phyloP scores from a whole-genome alignment of 2,888 invertebrate genomes.

The Tachina lurida region DNA sequence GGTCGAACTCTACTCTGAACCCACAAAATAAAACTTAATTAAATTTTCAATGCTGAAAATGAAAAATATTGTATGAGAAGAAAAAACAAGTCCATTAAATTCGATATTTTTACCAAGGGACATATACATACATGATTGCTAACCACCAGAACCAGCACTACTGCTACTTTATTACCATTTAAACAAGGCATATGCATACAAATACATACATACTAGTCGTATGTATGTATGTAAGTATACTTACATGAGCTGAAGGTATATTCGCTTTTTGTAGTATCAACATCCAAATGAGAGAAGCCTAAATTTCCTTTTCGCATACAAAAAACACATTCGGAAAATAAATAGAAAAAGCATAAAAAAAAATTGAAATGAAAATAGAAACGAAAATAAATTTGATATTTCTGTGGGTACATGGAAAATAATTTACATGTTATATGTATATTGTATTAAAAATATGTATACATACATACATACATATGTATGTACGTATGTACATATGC shows the following conservation, averaged over 20 bases:
- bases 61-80: constrained; percentile 20
- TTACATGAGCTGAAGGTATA: constrained; percentile 31
- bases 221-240: not conserved
- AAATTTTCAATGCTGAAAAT: constrained; percentile 60
- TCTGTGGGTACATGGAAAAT: constrained; percentile 66
- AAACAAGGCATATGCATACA: not conserved
- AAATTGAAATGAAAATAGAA: constrained; percentile 54
- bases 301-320: constrained; percentile 53
- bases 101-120: constrained; percentile 65
- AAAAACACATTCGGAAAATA: constrained; percentile 29
- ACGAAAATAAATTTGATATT: constrained; percentile 70
- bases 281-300: constrained; percentile 61
- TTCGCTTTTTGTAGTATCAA: not conserved
- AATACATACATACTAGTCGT: not conserved
- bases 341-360: constrained; percentile 2
- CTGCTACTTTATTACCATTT: constrained; percentile 44
- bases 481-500: not conserved
- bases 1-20: too few species aligned
- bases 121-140: constrained; percentile 9
- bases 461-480: not conserved
- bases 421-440: constrained; percentile 58
- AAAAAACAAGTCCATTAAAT: constrained; percentile 57
- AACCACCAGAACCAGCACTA: constrained; percentile 22
- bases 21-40: constrained; percentile 69
- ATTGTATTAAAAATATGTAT: constrained; percentile 22